phyloP scores from a whole-genome alignment of 2,888 invertebrate species.

The Pristionchus arcanus region DNA sequence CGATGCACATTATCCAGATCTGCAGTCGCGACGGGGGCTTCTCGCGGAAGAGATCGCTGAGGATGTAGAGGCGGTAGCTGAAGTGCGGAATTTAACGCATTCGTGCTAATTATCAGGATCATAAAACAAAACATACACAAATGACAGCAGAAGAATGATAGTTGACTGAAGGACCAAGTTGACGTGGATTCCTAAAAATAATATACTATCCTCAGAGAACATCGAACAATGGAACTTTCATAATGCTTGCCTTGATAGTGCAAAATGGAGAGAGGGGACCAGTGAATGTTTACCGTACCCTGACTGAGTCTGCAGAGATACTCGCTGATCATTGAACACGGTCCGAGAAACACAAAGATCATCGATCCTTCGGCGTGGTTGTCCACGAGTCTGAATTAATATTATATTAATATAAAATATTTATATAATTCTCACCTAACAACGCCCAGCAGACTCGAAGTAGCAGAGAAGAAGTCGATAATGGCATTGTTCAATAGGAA shows the following conservation, averaged over 20 bases:
- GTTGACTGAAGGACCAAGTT: background rate
- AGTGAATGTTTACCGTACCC: background rate
- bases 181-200: background rate
- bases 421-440: background rate
- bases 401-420: background rate
- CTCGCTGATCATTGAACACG: background rate
- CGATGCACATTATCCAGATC: background rate
- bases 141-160: background rate
- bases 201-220: background rate
- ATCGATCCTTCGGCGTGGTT: background rate
- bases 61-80: conserved; percentile 4
- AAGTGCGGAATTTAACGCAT: no score
- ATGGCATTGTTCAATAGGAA: background rate
- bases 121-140: background rate
- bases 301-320: background rate
- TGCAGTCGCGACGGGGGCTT: background rate
- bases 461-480: background rate
- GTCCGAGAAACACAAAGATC: background rate
- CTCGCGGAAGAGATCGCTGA: background rate
- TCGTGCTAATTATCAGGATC: no score
- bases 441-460: background rate
- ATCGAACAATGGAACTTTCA: no score
- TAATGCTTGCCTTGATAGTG: no score
- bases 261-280: no score
- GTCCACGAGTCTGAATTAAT: background rate